Evolutionary conservation across 2,113 vertebrate genomes (phyloP).

Genomic region (Cyphomyrus plagiostoma): DNA sequence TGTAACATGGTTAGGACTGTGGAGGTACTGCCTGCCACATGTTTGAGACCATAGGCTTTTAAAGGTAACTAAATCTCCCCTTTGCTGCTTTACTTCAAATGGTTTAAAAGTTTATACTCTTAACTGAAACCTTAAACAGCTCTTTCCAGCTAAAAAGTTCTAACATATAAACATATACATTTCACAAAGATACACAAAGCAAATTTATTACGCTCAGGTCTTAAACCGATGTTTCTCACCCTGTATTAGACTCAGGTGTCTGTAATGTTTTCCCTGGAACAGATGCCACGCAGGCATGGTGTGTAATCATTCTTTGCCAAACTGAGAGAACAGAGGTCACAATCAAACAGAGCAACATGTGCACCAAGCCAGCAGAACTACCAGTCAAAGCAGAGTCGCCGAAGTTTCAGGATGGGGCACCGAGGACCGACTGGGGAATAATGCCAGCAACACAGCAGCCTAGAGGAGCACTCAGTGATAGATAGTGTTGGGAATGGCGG

Average conservation of each 20-base stretch:
- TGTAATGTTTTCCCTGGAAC: background rate
- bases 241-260: slow-evolving; percentile 4
- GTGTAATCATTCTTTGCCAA: background rate
- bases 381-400: background rate
- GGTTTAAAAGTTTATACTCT: slow-evolving; percentile 55
- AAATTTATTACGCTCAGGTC: background rate
- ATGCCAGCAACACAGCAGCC: background rate
- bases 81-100: slow-evolving; percentile 48
- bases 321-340: background rate
- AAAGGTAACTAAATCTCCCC: slow-evolving; percentile 62
- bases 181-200: slow-evolving; percentile 57
- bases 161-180: slow-evolving; percentile 62
- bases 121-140: slow-evolving; percentile 44
- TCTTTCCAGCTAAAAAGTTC: slow-evolving; percentile 42
- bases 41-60: slow-evolving; percentile 56
- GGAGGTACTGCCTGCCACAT: slow-evolving; percentile 50
- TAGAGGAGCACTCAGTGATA: background rate
- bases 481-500: background rate
- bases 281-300: background rate
- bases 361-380: background rate
- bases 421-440: background rate
- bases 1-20: slow-evolving; percentile 49
- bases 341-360: background rate
- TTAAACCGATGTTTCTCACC: background rate
- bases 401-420: background rate